These are phyloP conservation scores for Lepidurus packardi DNA, from an alignment of 1,140 invertebrate species.

Conservation along the genomic window DNA sequence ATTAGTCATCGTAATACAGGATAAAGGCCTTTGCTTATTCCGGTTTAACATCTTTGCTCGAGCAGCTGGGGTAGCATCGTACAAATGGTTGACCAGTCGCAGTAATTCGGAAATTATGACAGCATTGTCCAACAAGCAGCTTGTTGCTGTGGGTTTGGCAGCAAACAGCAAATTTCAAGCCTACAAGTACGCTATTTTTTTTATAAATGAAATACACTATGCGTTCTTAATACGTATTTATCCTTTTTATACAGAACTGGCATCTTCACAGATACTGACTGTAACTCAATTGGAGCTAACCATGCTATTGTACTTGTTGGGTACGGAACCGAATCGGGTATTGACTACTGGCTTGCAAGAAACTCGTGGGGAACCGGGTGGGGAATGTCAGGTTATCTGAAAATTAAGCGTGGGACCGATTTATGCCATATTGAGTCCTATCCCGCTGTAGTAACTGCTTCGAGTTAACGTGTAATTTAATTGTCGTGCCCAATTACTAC, in stretches of 20 bases:
- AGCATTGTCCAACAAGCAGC: neutral
- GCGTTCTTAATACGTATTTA: neutral
- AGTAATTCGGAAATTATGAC: neutral
- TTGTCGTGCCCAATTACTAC: neutral
- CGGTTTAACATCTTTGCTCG: neutral
- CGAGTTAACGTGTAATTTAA: neutral
- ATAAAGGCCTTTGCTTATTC: neutral
- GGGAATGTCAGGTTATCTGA: slow-evolving; percentile 48
- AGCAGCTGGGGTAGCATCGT: neutral
- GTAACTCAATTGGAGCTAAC: slow-evolving; percentile 38
- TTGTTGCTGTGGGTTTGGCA: neutral
- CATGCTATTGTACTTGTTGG: slow-evolving; percentile 51
- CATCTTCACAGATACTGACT: slow-evolving; percentile 40
- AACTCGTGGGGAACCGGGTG: slow-evolving; percentile 51
- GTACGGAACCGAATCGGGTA: slow-evolving; percentile 48
- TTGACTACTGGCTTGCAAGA: slow-evolving; percentile 49
- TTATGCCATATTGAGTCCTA: slow-evolving; percentile 47
- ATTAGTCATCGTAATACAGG: neutral
- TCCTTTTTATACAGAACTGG: slow-evolving; percentile 36
- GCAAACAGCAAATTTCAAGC: neutral
- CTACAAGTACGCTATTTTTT: neutral
- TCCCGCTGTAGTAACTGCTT: slow-evolving; percentile 37
- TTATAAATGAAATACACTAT: neutral
- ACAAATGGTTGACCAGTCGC: neutral
- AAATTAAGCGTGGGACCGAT: slow-evolving; percentile 45